Percentiles rank a stretch among this genome's conserved stretches.
Evolutionary conservation across 2,888 invertebrate species (phyloP).

Genomic region (Cephus rjabovi): DNA sequence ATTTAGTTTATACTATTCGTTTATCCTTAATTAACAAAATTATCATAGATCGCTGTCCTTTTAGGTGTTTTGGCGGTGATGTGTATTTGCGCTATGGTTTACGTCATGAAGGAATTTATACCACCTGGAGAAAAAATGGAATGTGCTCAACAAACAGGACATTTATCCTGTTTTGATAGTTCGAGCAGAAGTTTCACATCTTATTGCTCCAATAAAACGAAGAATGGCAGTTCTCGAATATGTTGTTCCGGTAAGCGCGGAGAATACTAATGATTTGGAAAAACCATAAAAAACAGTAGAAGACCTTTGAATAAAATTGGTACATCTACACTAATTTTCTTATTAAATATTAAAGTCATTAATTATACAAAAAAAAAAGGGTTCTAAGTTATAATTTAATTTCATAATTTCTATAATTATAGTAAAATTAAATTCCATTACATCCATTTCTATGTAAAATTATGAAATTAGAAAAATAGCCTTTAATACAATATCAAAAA

Average conservation of each 20-base stretch:
- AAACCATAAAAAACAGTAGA: background rate
- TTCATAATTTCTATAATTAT: background rate
- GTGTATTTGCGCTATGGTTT: slow-evolving; percentile 32
- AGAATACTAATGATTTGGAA: background rate
- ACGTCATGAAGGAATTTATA: slow-evolving; percentile 27
- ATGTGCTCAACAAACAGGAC: slow-evolving; percentile 30
- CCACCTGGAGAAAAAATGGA: slow-evolving; percentile 27
- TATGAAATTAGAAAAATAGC: too few species aligned
- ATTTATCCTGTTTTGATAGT: slow-evolving; percentile 16
- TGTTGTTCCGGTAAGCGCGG: slow-evolving; percentile 19
- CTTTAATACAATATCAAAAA: too few species aligned
- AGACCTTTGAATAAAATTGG: too few species aligned
- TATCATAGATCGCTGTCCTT: slow-evolving; percentile 29
- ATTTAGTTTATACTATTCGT: background rate
- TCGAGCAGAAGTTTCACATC: slow-evolving; percentile 25
- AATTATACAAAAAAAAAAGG: background rate
- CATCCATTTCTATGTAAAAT: background rate
- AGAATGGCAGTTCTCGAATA: slow-evolving; percentile 17
- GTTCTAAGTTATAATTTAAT: background rate
- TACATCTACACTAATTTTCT: background rate
- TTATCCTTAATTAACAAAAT: background rate
- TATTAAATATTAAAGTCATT: background rate
- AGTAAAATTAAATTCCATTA: background rate
- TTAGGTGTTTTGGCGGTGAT: slow-evolving; percentile 30
- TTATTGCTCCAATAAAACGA: slow-evolving; percentile 17